Conservation (phyloP, 2,797 vertebrate species). For the Sebastes hubbsi region DNA sequence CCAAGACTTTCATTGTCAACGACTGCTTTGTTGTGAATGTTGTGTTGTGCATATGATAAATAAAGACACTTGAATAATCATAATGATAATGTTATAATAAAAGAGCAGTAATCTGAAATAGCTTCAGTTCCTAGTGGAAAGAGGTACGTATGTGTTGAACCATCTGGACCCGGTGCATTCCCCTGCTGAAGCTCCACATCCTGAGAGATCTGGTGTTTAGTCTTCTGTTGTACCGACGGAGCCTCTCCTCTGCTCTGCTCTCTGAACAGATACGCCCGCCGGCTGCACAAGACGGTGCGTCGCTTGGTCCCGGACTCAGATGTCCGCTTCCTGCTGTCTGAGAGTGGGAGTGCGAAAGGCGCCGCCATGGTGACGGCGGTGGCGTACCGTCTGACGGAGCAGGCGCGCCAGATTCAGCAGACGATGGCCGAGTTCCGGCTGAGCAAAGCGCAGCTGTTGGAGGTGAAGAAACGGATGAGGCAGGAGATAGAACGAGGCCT, state of each 20-base stretch:
- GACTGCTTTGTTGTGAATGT: too few relatives aligned
- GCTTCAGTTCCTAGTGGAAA: too few relatives aligned
- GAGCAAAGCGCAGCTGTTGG: conserved; percentile 89
- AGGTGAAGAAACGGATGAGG: conserved; percentile 95
- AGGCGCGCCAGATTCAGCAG: conserved; percentile 92
- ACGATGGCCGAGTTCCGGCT: conserved; percentile 91
- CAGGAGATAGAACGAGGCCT: conserved; percentile 91
- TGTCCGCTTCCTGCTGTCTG: conserved; percentile 95
- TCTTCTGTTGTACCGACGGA: background rate
- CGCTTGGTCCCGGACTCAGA: conserved; percentile 94
- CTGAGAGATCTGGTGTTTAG: background rate
- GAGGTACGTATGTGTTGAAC: too few relatives aligned
- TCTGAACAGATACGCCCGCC: conserved; percentile 88
- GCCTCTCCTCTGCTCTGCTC: background rate
- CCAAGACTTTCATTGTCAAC: too few relatives aligned
- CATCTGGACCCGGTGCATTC: too few relatives aligned
- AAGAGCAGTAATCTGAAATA: too few relatives aligned
- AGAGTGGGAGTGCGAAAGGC: conserved; percentile 96
- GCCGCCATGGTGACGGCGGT: conserved; percentile 97
- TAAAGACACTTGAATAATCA: too few relatives aligned
- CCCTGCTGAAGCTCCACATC: too few relatives aligned
- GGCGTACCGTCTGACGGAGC: conserved; percentile 91
- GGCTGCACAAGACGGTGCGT: conserved; percentile 94
- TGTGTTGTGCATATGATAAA: too few relatives aligned
- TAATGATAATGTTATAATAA: too few relatives aligned